These are phyloP conservation scores for Sebastes cheni DNA, from an alignment of 2,797 vertebrate species.

Conservation along the genomic window DNA sequence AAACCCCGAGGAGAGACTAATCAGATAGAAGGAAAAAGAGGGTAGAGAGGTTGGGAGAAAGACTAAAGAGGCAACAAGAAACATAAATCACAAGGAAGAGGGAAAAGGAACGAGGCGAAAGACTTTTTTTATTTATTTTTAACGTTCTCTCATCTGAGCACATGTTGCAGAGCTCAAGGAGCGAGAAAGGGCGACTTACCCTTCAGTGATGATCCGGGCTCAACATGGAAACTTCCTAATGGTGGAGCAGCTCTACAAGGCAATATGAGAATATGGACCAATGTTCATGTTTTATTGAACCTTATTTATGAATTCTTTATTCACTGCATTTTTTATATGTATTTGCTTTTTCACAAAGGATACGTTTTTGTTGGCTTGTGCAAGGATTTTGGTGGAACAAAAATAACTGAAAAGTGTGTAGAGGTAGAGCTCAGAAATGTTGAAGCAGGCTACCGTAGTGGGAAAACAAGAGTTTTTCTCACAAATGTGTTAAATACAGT, in stretches of 20 bases:
- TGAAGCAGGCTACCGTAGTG: conserved; percentile 24
- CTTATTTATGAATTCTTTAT: conserved; percentile 70
- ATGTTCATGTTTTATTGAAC: conserved; percentile 79
- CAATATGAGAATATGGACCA: conserved; percentile 76
- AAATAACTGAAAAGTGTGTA: conserved; percentile 27
- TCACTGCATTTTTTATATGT: conserved; percentile 58
- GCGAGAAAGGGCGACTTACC: conserved; percentile 57
- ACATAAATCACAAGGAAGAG: conserved; percentile 1
- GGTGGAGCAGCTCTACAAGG: conserved; percentile 60
- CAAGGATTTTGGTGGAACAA: conserved; percentile 17
- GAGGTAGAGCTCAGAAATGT: conserved; percentile 46
- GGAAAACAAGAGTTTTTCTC: conserved; percentile 43
- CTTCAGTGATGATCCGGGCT: conserved; percentile 76
- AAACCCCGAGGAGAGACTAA: conserved; percentile 37
- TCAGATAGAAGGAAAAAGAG: neutral
- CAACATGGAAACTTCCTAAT: conserved; percentile 50
- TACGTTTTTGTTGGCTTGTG: conserved; percentile 47
- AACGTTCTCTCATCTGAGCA: conserved; percentile 71
- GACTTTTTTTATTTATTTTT: conserved; percentile 52
- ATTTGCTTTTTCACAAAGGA: conserved; percentile 63
- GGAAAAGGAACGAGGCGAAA: conserved; percentile 19
- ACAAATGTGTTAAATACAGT: conserved; percentile 33
- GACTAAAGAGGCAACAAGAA: conserved; percentile 41
- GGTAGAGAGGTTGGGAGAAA: conserved; percentile 21
- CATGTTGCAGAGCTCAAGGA: conserved; percentile 72